phyloP scores from a whole-genome alignment of 1,140 invertebrate genomes.

The Megalonaias nervosa region DNA sequence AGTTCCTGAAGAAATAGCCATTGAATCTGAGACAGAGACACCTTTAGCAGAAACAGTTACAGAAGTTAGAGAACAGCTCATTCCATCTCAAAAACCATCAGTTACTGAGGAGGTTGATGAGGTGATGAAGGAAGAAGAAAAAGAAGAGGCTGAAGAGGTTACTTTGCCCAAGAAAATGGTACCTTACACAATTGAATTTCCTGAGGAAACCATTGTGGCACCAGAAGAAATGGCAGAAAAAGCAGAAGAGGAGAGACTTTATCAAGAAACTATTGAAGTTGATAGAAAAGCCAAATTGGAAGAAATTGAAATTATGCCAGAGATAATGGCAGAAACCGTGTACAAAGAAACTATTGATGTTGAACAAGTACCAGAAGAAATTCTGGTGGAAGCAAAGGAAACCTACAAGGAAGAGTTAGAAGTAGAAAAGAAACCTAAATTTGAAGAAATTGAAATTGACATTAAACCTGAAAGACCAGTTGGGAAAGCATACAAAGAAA shows the following conservation, averaged over 20 bases:
- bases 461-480: neutral
- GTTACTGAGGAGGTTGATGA: constrained; percentile 11
- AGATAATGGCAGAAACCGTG: constrained; percentile 2
- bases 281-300: constrained; percentile 8
- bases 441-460: constrained; percentile 18
- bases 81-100: constrained; percentile 2
- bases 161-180: neutral
- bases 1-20: constrained; percentile 9
- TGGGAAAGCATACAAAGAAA: neutral
- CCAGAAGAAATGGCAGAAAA: neutral
- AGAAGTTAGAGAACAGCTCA: constrained; percentile 10
- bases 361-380: constrained; percentile 11
- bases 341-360: constrained; percentile 13
- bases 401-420: constrained; percentile 14
- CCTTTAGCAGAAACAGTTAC: constrained; percentile 8
- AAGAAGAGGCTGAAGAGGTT: constrained; percentile 4
- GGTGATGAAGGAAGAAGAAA: neutral
- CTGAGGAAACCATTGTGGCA: neutral
- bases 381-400: constrained; percentile 8
- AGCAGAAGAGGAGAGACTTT: neutral
- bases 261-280: constrained; percentile 2
- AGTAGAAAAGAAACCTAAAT: neutral
- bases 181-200: neutral
- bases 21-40: constrained; percentile 8
- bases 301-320: neutral